These are phyloP conservation scores for Saccopteryx bilineata DNA, from an alignment of 2,113 vertebrate genomes.

Conservation along the genomic window DNA sequence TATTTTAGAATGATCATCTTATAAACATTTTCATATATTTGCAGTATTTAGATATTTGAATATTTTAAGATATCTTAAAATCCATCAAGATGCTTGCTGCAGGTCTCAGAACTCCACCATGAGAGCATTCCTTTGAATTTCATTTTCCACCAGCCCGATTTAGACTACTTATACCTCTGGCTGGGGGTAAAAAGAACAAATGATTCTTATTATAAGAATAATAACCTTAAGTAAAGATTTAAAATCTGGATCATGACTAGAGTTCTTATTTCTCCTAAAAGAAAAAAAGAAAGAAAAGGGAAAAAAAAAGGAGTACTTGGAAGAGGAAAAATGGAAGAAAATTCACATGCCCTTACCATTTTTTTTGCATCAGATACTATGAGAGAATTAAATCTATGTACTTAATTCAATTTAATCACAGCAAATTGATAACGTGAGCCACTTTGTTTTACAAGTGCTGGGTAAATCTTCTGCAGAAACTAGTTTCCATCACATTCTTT, in stretches of 20 bases:
- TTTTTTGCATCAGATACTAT: background rate
- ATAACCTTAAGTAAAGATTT: background rate
- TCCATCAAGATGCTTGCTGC: background rate
- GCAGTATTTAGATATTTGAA: background rate
- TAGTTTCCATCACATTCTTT: background rate
- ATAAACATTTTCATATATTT: background rate
- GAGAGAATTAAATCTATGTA: background rate
- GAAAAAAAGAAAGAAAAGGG: too few relatives aligned
- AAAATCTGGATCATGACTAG: background rate
- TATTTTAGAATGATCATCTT: constrained; percentile 26
- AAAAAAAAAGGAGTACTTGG: background rate
- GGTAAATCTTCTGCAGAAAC: background rate
- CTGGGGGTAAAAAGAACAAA: background rate
- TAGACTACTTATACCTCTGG: background rate
- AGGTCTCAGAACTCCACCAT: background rate
- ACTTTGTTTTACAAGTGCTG: background rate
- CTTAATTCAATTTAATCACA: background rate
- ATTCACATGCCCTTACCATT: background rate
- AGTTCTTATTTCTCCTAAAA: background rate
- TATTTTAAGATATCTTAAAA: background rate
- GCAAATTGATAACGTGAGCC: background rate
- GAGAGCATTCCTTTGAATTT: background rate
- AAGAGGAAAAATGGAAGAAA: background rate
- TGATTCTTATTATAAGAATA: background rate
- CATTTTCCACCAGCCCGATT: background rate